Conservation (phyloP, 2,888 invertebrate species). For the Nephrotoma guestfalica region DNA sequence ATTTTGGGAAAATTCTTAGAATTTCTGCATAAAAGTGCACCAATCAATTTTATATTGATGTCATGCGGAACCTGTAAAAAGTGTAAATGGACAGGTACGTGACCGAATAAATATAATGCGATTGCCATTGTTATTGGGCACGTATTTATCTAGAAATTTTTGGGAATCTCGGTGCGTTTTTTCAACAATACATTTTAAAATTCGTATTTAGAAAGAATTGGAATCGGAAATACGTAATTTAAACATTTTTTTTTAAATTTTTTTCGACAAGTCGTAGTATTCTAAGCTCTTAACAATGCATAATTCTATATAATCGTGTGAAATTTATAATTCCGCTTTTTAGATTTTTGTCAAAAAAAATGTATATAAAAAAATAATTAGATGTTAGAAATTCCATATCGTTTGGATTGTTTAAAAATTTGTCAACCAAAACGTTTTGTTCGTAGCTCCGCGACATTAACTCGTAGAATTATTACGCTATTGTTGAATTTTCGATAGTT, state of each 20-base stretch:
- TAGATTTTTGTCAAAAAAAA: not conserved
- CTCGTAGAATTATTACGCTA: not conserved
- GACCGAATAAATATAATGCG: not conserved
- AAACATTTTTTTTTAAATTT: not conserved
- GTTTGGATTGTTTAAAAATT: not conserved
- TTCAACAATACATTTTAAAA: not conserved
- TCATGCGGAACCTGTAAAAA: not conserved
- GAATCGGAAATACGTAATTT: not conserved
- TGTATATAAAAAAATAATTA: not conserved
- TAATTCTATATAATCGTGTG: not conserved
- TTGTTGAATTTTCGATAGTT: not conserved
- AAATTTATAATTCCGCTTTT: not conserved
- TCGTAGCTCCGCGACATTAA: not conserved
- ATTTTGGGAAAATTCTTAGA: no score
- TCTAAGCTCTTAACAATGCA: not conserved
- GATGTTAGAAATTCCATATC: not conserved
- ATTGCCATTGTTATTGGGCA: not conserved
- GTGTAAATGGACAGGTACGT: not conserved
- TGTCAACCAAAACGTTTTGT: not conserved
- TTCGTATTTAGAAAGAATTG: not conserved
- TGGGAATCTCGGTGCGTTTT: not conserved
- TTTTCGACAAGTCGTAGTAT: not conserved
- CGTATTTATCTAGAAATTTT: not conserved
- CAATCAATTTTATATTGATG: not conserved
- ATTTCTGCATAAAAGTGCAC: not conserved